Evolutionary conservation across 1,140 invertebrate species (phyloP).

Genomic region (Philopotamus ludificatus): DNA sequence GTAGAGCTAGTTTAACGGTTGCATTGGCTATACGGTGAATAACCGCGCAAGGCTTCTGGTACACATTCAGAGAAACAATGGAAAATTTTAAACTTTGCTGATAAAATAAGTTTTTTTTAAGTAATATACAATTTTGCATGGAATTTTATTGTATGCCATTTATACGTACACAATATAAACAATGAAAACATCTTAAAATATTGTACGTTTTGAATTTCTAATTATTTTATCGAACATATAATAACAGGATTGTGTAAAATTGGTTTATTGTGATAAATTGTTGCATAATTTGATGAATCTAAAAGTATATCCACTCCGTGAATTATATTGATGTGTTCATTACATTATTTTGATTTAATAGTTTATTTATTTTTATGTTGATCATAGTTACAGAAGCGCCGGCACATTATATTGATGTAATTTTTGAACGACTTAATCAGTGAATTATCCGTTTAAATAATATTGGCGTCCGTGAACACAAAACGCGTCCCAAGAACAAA

Average conservation of each 20-base stretch:
- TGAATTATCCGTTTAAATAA: slow-evolving; percentile 21
- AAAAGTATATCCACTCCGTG: too few relatives aligned
- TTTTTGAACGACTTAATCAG: slow-evolving; percentile 23
- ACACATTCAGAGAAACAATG: slow-evolving; percentile 28
- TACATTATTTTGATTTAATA: neutral
- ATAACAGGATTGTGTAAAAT: too few relatives aligned
- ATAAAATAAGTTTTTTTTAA: too few relatives aligned
- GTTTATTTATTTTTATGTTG: slow-evolving; percentile 1
- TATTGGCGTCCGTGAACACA: neutral
- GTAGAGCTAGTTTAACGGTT: too few relatives aligned
- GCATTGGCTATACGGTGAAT: slow-evolving; percentile 22
- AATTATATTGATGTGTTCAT: too few relatives aligned
- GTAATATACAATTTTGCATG: neutral
- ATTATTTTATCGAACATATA: neutral
- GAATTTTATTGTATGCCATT: neutral
- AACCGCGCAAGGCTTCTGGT: slow-evolving; percentile 35
- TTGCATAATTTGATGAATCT: too few relatives aligned
- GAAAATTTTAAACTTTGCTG: too few relatives aligned
- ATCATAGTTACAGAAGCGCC: neutral
- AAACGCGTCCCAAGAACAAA: neutral
- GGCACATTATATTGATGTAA: too few relatives aligned
- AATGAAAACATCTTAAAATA: too few relatives aligned
- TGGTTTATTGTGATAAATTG: too few relatives aligned
- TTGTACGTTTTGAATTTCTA: too few relatives aligned
- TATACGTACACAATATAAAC: neutral